Base-by-base conservation (phyloP, 2,113 vertebrate species). In the Electrona antarctica region DNA sequence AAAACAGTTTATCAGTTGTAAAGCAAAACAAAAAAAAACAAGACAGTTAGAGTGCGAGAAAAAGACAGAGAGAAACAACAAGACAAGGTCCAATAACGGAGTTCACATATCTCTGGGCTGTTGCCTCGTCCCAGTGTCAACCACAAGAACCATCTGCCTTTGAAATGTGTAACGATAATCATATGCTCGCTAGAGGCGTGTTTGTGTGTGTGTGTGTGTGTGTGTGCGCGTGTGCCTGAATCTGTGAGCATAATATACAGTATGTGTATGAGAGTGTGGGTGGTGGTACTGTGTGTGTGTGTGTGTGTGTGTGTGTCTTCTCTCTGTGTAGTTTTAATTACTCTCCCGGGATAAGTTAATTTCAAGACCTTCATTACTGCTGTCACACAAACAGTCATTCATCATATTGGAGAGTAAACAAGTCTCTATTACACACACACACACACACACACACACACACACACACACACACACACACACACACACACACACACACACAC, bases 331-430 rank as follows among this genome's bases (percentile, higher is more conserved):
- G 14, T 64, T 64, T 64, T 15, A 64, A 50, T 50, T 21, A 45
- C 69, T 71, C 80, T 64, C 70, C 73, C 71, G 72, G 56, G 83
- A 65, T n/a, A 45, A 63, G 77, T 63, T 78, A 21, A 73, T 82
- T 78, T 78, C 74, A 80, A 68, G 74, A 78, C 48, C 60, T 62
- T 52, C 60, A 75, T 74, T 69, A 71, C 10, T 62, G 78, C 66
- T 69, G 77, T 77, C 63, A 74, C 67, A 77, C 69, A 87, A 85
- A 85, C 74, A 81, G 64, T 65, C 64, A 83, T 64, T 82, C 46
- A 79, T 69, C 72, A 64, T 55, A 55, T 67, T 55, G 15, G 13
- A 67, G 64, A 64, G 68, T 67, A 81, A 84, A 84, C 68, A 84
- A 62, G 13, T 60, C 29, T 2, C 47, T 8, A 49, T 66, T 65